phyloP scores from a whole-genome alignment of 2,113 vertebrate species.

The Himantopus leucocephalus region DNA sequence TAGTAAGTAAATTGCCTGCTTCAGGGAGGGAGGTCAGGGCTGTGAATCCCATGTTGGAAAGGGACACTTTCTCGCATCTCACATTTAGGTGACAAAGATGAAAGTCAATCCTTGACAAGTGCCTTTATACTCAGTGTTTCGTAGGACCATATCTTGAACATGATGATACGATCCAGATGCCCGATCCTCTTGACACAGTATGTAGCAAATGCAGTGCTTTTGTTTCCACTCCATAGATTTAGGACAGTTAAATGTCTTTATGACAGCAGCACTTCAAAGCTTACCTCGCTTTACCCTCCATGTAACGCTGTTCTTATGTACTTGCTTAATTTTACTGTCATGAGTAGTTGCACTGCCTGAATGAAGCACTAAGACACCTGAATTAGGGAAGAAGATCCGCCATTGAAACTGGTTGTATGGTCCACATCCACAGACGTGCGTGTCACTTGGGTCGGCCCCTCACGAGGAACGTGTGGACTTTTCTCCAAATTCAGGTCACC shows the following conservation, averaged over 20 bases:
- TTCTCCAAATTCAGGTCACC: neutral
- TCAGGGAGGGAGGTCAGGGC: neutral
- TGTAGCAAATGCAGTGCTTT: neutral
- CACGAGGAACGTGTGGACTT: neutral
- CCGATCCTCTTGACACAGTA: neutral
- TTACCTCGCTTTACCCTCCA: fast-evolving
- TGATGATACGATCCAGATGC: neutral
- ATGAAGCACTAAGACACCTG: neutral
- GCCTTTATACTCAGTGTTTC: neutral
- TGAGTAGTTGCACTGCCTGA: neutral
- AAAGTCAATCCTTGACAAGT: neutral
- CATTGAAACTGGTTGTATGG: neutral
- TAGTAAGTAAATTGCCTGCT: neutral
- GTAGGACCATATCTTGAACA: neutral
- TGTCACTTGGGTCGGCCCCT: fast-evolving
- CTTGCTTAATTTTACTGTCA: neutral
- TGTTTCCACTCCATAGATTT: neutral
- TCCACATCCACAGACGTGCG: neutral
- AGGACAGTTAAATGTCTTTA: neutral
- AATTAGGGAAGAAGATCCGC: neutral
- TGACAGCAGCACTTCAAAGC: neutral
- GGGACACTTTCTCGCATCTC: fast-evolving
- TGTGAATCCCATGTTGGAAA: neutral
- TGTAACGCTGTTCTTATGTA: neutral
- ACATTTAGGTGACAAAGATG: neutral